phyloP scores from a whole-genome alignment of 2,888 invertebrate genomes.

The Calliopum simillimum region DNA sequence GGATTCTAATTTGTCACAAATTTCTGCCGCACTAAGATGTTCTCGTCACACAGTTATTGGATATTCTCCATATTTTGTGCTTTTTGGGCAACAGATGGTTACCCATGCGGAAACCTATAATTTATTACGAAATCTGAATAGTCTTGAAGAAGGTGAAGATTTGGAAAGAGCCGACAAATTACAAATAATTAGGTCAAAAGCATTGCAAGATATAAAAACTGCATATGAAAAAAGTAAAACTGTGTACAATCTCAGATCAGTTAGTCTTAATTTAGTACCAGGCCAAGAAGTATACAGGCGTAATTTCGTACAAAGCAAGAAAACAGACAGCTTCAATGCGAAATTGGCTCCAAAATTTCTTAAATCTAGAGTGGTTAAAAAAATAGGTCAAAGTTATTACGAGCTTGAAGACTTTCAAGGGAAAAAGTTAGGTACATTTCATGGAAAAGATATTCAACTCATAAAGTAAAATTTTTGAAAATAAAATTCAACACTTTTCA shows the following conservation, averaged over 20 bases:
- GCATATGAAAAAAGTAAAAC: constrained; percentile 11
- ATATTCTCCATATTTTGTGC: constrained; percentile 36
- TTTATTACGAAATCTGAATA: constrained; percentile 29
- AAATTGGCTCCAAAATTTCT: constrained; percentile 24
- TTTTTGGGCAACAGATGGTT: constrained; percentile 40
- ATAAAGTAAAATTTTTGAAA: no score
- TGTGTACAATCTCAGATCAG: constrained; percentile 1
- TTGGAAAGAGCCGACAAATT: constrained; percentile 9
- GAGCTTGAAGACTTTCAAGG: constrained; percentile 28
- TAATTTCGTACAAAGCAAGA: constrained; percentile 16
- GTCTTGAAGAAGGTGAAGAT: constrained; percentile 19
- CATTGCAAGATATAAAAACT: constrained; percentile 5
- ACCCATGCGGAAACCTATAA: constrained; percentile 33
- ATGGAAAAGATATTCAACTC: constrained; percentile 23
- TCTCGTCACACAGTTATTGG: constrained; percentile 30
- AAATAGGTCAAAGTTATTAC: constrained; percentile 31
- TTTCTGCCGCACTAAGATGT: constrained; percentile 32
- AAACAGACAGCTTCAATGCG: constrained; percentile 10
- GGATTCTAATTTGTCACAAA: constrained; percentile 31
- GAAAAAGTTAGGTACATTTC: constrained; percentile 17
- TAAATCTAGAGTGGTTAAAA: constrained; percentile 21
- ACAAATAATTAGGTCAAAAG: constrained; percentile 10
- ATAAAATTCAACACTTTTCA: no score
- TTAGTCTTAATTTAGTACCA: neutral
- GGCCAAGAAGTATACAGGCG: constrained; percentile 22